Percentiles rank a stretch among this genome's conserved stretches.
Evolutionary conservation across 1,140 invertebrate species (phyloP).

Genomic region (Sogatella furcifera): DNA sequence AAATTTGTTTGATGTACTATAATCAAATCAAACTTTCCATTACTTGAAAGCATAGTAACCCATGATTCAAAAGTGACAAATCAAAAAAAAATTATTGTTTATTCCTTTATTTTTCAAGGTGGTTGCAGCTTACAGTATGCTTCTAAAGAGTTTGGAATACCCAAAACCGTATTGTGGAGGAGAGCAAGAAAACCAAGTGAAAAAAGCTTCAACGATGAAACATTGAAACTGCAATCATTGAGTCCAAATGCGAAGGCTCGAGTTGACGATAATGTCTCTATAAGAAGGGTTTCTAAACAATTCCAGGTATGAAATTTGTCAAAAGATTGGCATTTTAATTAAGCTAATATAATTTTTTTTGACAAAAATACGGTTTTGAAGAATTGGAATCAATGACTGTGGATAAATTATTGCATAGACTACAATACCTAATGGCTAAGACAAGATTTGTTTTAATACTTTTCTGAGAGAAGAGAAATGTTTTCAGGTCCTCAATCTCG

Average conservation of each 20-base stretch:
- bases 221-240: conserved; percentile 25
- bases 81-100: no score
- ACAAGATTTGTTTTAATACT: not conserved
- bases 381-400: not conserved
- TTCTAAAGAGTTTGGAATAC: conserved; percentile 40
- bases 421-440: not conserved
- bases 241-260: conserved; percentile 35
- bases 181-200: conserved; percentile 40
- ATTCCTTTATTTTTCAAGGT: conserved; percentile 19
- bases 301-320: conserved; percentile 30
- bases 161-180: conserved; percentile 49
- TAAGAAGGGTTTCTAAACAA: conserved; percentile 42
- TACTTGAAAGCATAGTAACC: not conserved
- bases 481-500: not conserved
- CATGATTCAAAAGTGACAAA: no score
- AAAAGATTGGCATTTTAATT: no score
- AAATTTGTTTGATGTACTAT: not conserved
- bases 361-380: no score
- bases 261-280: conserved; percentile 41
- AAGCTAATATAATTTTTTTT: no score
- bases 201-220: conserved; percentile 30
- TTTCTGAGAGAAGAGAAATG: not conserved
- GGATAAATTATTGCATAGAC: not conserved
- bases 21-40: not conserved
- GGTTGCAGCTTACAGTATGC: conserved; percentile 38